phyloP scores from a whole-genome alignment of 37 sponge, comb jelly and placozoan genomes.

The Theonella swinhoei region DNA sequence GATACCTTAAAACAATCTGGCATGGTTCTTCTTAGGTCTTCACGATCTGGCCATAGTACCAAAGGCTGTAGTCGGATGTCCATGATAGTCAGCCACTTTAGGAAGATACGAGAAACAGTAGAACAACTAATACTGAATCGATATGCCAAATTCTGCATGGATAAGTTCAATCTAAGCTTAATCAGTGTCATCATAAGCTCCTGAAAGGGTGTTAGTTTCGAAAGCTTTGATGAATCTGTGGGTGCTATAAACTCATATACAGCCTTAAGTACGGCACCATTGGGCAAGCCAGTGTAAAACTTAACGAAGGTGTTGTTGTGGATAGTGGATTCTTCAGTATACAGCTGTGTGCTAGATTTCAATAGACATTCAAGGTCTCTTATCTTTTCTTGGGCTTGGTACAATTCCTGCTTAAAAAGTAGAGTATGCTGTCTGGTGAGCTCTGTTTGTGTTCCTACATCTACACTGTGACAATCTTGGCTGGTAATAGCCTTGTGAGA shows the following conservation, averaged over 20 bases:
- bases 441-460: neutral
- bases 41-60: constrained; percentile 67
- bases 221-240: neutral
- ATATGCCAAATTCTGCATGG: constrained; percentile 41
- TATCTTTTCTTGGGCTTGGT: neutral
- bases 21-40: constrained; percentile 33
- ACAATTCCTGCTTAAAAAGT: neutral
- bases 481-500: neutral
- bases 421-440: neutral
- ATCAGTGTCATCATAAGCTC: constrained; percentile 33
- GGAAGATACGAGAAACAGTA: constrained; percentile 41
- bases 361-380: too few species aligned
- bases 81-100: neutral
- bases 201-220: constrained; percentile 30
- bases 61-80: constrained; percentile 22
- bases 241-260: constrained; percentile 1
- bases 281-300: constrained; percentile 31
- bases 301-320: constrained; percentile 14
- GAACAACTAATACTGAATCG: constrained; percentile 33
- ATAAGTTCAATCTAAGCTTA: constrained; percentile 31
- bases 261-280: neutral
- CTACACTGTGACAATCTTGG: neutral
- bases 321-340: neutral
- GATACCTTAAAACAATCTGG: constrained; percentile 31
- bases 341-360: too few species aligned